Conservation (phyloP, 2,797 vertebrate species). For the Clamator glandarius region DNA sequence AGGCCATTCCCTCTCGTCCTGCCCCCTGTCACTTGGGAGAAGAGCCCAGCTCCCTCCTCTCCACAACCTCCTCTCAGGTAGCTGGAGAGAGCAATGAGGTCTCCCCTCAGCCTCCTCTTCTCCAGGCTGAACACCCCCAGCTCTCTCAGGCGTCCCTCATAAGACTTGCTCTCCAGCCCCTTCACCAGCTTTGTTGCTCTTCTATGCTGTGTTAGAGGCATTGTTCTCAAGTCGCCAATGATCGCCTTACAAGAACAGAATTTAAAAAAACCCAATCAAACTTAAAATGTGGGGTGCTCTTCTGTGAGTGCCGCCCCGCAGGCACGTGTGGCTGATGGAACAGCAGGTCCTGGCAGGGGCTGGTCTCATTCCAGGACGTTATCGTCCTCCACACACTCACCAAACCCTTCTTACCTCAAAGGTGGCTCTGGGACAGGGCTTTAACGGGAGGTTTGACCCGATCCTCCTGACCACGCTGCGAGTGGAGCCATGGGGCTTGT, state of each 20-base stretch:
- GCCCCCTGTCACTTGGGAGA: too few species aligned
- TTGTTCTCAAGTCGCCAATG: rapidly evolving
- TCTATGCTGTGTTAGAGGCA: background rate
- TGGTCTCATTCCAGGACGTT: background rate
- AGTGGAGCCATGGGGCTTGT: conserved; percentile 93
- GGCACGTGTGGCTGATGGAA: rapidly evolving
- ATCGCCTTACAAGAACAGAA: background rate
- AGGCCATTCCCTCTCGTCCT: too few species aligned
- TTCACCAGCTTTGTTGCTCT: too few species aligned
- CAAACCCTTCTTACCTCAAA: conserved; percentile 85
- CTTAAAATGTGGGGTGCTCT: rapidly evolving
- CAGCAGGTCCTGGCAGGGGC: background rate
- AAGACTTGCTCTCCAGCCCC: too few species aligned
- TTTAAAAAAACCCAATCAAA: background rate
- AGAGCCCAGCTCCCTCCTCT: too few species aligned
- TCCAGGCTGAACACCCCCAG: too few species aligned
- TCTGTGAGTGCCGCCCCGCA: background rate
- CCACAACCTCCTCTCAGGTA: too few species aligned
- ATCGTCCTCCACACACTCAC: rapidly evolving
- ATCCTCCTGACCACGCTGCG: conserved; percentile 97
- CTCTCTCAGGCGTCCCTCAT: too few species aligned
- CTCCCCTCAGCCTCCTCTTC: too few species aligned
- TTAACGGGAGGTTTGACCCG: conserved; percentile 94
- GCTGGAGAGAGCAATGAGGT: too few species aligned
- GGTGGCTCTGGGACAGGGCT: conserved; percentile 90